Conservation (phyloP, 2,888 invertebrate genomes). For the Sinentomon sp. region DNA sequence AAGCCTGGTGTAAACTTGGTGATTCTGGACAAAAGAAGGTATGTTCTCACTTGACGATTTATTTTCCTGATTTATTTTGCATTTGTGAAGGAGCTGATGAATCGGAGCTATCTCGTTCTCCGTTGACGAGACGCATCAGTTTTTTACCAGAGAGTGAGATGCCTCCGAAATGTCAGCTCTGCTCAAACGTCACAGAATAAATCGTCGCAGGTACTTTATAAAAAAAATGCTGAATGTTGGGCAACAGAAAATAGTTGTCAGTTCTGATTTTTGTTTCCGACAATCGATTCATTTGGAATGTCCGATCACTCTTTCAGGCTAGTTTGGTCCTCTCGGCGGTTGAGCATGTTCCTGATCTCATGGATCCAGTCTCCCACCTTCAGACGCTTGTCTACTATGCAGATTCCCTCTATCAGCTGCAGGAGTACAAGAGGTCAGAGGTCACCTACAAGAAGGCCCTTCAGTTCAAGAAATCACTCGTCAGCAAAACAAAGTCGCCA, state of each 20-base stretch:
- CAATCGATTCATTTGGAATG: conserved; percentile 5
- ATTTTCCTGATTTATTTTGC: too few species aligned
- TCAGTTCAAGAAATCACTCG: conserved; percentile 32
- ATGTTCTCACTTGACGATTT: too few species aligned
- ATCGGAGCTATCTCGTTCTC: too few species aligned
- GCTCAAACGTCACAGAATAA: conserved; percentile 30
- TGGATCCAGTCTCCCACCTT: conserved; percentile 32
- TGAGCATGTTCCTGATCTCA: conserved; percentile 33
- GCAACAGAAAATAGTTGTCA: not conserved
- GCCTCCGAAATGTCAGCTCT: too few species aligned
- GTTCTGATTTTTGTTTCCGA: conserved; percentile 2
- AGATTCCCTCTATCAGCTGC: conserved; percentile 34
- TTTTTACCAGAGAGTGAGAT: too few species aligned
- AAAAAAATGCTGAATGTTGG: not conserved
- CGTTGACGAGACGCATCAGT: too few species aligned
- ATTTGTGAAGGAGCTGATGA: too few species aligned
- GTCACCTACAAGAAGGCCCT: conserved; percentile 34
- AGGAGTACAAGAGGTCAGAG: conserved; percentile 38
- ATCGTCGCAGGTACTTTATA: conserved; percentile 1
- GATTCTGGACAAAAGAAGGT: too few species aligned
- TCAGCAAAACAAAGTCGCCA: conserved; percentile 19
- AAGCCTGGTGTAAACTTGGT: too few species aligned
- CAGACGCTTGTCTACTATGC: conserved; percentile 38
- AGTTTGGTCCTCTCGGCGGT: conserved; percentile 32
- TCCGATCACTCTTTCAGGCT: conserved; percentile 25